These are phyloP conservation scores for Epinotia brunnichana DNA, from an alignment of 2,888 invertebrate genomes.

Conservation along the genomic window DNA sequence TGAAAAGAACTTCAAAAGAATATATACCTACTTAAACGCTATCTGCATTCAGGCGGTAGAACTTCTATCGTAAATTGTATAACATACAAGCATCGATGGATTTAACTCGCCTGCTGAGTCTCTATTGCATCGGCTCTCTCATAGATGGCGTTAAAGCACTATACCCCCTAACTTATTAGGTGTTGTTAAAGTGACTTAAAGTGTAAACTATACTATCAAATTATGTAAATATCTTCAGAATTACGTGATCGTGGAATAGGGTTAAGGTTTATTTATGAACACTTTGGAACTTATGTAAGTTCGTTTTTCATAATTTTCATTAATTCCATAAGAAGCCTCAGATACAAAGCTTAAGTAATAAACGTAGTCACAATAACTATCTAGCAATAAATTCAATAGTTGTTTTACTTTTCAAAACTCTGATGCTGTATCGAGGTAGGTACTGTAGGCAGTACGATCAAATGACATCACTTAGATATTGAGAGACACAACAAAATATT, in stretches of 20 bases:
- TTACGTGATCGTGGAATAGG: too few species aligned
- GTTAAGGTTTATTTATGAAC: too few species aligned
- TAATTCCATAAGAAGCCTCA: too few species aligned
- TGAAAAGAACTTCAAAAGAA: too few species aligned
- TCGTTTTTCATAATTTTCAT: too few species aligned
- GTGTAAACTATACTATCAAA: background rate
- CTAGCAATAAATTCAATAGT: too few species aligned
- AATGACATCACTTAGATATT: constrained; percentile 6
- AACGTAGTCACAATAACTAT: too few species aligned
- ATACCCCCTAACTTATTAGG: background rate
- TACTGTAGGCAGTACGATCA: background rate
- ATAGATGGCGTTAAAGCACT: constrained; percentile 13
- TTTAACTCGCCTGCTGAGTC: background rate
- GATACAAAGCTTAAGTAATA: too few species aligned
- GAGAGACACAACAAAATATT: background rate
- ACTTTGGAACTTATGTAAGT: too few species aligned
- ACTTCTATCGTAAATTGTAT: background rate
- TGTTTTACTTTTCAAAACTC: too few species aligned
- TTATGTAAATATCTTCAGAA: too few species aligned
- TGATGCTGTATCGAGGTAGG: too few species aligned
- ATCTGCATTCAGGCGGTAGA: constrained; percentile 11
- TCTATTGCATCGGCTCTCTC: background rate
- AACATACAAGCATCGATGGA: constrained; percentile 2
- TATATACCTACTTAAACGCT: constrained; percentile 2
- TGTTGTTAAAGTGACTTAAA: background rate